These are phyloP conservation scores for Tetragnatha montana DNA, from an alignment of 2,888 invertebrate genomes.

Conservation along the genomic window DNA sequence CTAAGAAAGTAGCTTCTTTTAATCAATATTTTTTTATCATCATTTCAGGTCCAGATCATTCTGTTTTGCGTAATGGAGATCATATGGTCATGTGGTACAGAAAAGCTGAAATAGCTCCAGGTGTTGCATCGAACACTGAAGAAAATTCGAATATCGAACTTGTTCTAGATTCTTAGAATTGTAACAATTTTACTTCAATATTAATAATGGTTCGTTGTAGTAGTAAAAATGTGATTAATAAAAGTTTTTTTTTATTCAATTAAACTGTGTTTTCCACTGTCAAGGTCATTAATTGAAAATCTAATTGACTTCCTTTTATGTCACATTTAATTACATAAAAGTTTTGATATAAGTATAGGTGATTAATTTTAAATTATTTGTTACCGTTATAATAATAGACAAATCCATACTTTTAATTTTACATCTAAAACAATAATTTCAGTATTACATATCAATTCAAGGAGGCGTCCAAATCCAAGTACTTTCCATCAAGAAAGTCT, in stretches of 20 bases:
- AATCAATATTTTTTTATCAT: neutral
- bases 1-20: neutral
- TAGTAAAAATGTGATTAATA: neutral
- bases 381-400: too few species aligned
- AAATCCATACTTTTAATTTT: too few species aligned
- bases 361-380: too few species aligned
- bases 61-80: neutral
- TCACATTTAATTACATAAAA: too few species aligned
- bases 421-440: too few species aligned
- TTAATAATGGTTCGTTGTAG: neutral
- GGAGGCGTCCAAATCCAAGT: too few species aligned
- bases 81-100: constrained; percentile 27
- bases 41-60: constrained; percentile 8
- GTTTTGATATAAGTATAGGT: too few species aligned
- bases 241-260: neutral
- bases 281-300: too few species aligned
- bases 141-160: neutral
- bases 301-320: too few species aligned
- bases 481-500: too few species aligned
- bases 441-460: too few species aligned
- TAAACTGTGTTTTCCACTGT: neutral
- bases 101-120: constrained; percentile 10
- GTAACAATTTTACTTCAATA: neutral
- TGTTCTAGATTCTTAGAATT: neutral
- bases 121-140: neutral